phyloP scores from a whole-genome alignment of 2,113 vertebrate genomes.

The Ailurus styani region DNA sequence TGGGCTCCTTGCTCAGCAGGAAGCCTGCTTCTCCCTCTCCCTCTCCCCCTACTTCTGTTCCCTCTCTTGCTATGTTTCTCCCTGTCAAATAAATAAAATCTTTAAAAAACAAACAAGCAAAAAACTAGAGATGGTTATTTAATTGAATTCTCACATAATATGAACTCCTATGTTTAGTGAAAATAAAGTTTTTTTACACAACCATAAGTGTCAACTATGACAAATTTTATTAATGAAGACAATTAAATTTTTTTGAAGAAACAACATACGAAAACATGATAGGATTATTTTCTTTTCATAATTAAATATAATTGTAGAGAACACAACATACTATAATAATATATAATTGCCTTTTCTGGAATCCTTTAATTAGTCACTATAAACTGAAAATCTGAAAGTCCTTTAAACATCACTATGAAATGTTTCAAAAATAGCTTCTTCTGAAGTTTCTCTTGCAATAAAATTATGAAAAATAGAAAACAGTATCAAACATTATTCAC shows the following conservation, averaged over 20 bases:
- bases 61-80: too few species aligned
- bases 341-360: not conserved
- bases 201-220: not conserved
- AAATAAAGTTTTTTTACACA: not conserved
- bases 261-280: not conserved
- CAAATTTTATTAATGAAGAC: not conserved
- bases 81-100: too few species aligned
- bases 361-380: not conserved
- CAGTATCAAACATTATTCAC: not conserved
- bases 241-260: not conserved
- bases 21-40: too few species aligned
- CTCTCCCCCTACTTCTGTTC: too few species aligned
- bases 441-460: not conserved
- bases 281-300: not conserved
- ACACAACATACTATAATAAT: not conserved
- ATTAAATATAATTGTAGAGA: not conserved
- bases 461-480: constrained; percentile 1
- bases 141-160: not conserved
- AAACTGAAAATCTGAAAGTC: not conserved
- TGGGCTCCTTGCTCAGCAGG: too few species aligned
- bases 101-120: too few species aligned
- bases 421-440: not conserved
- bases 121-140: not conserved
- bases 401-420: not conserved
- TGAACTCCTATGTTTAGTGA: not conserved